phyloP scores from a whole-genome alignment of 2,113 vertebrate species.

The Pelecanus crispus region DNA sequence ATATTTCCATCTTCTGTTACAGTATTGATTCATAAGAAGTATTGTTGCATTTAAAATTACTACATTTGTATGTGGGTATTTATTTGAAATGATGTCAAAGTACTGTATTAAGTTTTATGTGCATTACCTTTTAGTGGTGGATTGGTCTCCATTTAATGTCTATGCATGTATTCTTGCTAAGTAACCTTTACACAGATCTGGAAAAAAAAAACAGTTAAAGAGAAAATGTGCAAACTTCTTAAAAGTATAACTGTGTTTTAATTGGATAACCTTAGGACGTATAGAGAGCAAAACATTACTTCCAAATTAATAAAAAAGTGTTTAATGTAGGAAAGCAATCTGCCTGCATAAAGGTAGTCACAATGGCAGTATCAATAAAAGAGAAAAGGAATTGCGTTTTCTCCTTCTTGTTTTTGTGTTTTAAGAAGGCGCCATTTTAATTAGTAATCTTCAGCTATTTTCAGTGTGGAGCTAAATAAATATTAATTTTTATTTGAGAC shows the following conservation, averaged over 20 bases:
- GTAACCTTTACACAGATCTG: conserved; percentile 89
- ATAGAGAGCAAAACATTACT: conserved; percentile 50
- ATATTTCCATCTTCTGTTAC: conserved; percentile 90
- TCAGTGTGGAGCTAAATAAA: not conserved
- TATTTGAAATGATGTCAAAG: conserved; percentile 93
- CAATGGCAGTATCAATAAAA: conserved; percentile 90
- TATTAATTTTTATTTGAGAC: not conserved
- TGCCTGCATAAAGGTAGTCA: conserved; percentile 90
- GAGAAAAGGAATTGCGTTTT: conserved; percentile 55
- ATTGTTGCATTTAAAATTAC: conserved; percentile 91
- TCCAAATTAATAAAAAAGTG: conserved; percentile 71
- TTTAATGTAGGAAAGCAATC: conserved; percentile 69
- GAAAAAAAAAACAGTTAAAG: conserved; percentile 55
- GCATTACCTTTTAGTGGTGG: conserved; percentile 91
- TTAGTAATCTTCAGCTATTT: not conserved
- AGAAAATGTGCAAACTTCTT: conserved; percentile 2
- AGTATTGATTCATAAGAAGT: conserved; percentile 92
- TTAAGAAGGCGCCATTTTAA: not conserved
- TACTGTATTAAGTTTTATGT: conserved; percentile 96
- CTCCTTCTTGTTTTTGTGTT: not conserved
- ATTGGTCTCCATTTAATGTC: conserved; percentile 88
- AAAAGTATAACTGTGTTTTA: not conserved
- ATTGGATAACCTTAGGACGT: conserved; percentile 63
- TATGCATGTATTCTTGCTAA: conserved; percentile 94
- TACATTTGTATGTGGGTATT: conserved; percentile 95